These are phyloP conservation scores for Halocaridina rubra DNA, from an alignment of 2,888 invertebrate species.

Conservation along the genomic window DNA sequence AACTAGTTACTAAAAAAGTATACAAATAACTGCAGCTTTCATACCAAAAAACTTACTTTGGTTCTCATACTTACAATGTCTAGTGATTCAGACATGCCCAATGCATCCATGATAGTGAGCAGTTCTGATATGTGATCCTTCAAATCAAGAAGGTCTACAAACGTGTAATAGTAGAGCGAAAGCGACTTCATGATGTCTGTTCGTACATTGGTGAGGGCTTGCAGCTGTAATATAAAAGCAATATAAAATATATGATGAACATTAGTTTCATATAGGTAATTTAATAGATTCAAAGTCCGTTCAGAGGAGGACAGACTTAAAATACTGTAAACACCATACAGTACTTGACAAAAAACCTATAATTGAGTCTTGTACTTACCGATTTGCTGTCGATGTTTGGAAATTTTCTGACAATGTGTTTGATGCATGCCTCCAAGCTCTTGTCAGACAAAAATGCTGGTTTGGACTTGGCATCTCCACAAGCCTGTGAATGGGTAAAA, in stretches of 20 bases:
- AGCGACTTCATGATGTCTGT: conserved; percentile 96
- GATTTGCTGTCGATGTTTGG: conserved; percentile 95
- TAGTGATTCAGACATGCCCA: conserved; percentile 82
- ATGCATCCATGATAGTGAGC: conserved; percentile 95
- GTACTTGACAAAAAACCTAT: background rate
- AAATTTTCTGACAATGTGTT: conserved; percentile 93
- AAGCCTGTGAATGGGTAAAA: conserved; percentile 74
- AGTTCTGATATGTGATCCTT: conserved; percentile 94
- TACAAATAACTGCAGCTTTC: too few relatives aligned
- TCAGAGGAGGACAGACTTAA: background rate
- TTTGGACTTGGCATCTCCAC: conserved; percentile 97
- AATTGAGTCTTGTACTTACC: conserved; percentile 26
- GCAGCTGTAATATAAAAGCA: conserved; percentile 71
- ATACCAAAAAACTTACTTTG: too few relatives aligned
- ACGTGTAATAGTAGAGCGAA: conserved; percentile 97
- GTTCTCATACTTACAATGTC: conserved; percentile 75
- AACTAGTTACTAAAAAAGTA: background rate
- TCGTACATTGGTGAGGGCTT: conserved; percentile 86
- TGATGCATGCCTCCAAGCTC: conserved; percentile 94
- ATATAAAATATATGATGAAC: background rate
- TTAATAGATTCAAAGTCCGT: too few relatives aligned
- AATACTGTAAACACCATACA: background rate
- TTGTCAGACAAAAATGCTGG: conserved; percentile 97
- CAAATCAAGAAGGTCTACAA: conserved; percentile 97
- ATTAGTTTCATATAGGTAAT: too few relatives aligned